phyloP scores from a whole-genome alignment of 1,140 invertebrate genomes.

The Zaprionus vittiger region DNA sequence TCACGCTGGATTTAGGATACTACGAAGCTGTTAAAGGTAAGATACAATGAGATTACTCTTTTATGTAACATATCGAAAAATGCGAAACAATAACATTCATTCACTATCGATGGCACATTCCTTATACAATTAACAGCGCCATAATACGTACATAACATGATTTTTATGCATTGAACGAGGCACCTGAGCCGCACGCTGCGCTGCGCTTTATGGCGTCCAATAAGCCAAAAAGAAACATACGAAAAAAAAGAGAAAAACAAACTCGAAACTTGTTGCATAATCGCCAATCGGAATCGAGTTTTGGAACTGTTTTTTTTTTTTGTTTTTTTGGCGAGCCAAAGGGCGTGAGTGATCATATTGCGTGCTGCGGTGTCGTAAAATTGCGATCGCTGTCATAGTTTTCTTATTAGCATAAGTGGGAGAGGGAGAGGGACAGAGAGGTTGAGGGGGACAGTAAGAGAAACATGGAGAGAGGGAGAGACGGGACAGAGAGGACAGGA shows the following conservation, averaged over 20 bases:
- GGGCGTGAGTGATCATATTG: conserved; percentile 33
- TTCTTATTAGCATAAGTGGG: conserved; percentile 60
- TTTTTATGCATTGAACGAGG: conserved; percentile 49
- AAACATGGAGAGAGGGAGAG: no score
- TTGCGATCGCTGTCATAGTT: conserved; percentile 37
- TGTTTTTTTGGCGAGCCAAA: conserved; percentile 22
- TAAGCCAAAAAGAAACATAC: conserved; percentile 19
- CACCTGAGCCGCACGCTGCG: conserved; percentile 30
- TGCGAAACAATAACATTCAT: conserved; percentile 27
- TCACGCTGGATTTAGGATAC: conserved; percentile 84
- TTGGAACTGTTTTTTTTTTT: conserved; percentile 39
- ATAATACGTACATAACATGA: conserved; percentile 27
- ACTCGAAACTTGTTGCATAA: conserved; percentile 53
- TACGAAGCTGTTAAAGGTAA: conserved; percentile 84
- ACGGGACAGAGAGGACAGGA: no score
- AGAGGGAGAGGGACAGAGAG: neutral
- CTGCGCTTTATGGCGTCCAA: conserved; percentile 35
- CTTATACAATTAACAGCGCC: conserved; percentile 22
- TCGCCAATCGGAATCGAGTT: conserved; percentile 47
- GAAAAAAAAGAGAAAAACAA: conserved; percentile 12
- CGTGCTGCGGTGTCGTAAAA: conserved; percentile 38
- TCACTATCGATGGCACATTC: conserved; percentile 16
- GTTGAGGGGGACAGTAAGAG: no score
- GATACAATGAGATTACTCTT: conserved; percentile 3
- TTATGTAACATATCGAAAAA: conserved; percentile 23